Base-by-base conservation (phyloP, 2,888 invertebrate genomes). In the Protodeltote pygarga region DNA sequence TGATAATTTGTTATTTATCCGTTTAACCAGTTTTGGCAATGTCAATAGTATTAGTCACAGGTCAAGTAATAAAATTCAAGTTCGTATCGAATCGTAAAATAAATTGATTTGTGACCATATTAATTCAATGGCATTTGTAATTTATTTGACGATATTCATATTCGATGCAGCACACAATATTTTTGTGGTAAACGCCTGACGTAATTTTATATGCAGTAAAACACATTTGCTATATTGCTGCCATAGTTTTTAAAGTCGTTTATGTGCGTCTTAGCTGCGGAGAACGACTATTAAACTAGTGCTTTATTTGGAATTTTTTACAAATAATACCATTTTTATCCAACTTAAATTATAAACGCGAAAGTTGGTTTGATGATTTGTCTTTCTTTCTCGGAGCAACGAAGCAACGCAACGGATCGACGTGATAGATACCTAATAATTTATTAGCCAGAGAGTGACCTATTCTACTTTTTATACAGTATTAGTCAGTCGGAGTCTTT, bases 11-110 rank as follows among this genome's bases (percentile, higher is more conserved):
- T 51, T 34, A 24, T 41, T 53, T 23, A 14, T 19, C 44, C 25
- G 42, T 48, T 40, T 23, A 53, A 67, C 54, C 28, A 42, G 58
- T 65, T 67, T 52, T 16, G 5, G 3, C 48, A 49, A 55, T 59
- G 52, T 58, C 62, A 67, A 41, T 11, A 44, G 3, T 6, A 50
- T 57, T 31, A 24, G 6, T 37, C 13, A 40, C 16, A n/a, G 11
- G 17, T 25, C 33, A 38, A 13, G 14, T 31, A n/a, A 4, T 21
- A 13, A 4, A n/a, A 0, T 31, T 5, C 21, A 11, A 5, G 11
- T 33, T 10, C 17, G n/a, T 24, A 38, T 31, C 4, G 15, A 6
- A 27, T 38, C 37, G 8, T 3, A 20, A 5, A 9, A 31, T 6
- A 9, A 8, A 3, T 10, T 23, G 15, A 27, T 21, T 23, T 24